phyloP scores from a whole-genome alignment of 2,888 invertebrate species.

The Apantesis nais region DNA sequence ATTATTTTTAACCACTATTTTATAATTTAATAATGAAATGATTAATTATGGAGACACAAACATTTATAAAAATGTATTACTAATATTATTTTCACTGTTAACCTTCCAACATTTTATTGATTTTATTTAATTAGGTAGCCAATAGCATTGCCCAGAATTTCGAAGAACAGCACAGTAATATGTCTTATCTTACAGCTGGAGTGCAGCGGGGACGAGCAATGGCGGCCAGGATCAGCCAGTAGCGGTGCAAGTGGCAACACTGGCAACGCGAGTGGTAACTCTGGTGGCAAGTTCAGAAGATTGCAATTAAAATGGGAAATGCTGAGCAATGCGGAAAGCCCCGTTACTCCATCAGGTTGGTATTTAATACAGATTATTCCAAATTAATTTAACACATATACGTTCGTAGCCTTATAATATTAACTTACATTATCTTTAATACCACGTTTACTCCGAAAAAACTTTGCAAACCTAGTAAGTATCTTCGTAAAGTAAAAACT shows the following conservation, averaged over 20 bases:
- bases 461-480: not conserved
- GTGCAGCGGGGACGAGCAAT: conserved; percentile 77
- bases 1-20: not conserved
- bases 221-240: conserved; percentile 77
- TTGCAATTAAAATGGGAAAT: conserved; percentile 93
- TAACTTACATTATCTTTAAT: not conserved
- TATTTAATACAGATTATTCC: not conserved
- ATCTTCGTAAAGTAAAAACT: not conserved
- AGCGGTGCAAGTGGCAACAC: conserved; percentile 76
- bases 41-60: too few relatives aligned
- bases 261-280: conserved; percentile 83
- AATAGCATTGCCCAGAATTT: not conserved
- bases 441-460: not conserved
- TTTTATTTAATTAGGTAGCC: not conserved
- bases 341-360: conserved; percentile 75
- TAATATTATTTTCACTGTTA: not conserved
- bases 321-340: conserved; percentile 85
- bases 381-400: not conserved
- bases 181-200: conserved; percentile 65
- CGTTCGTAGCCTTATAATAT: not conserved
- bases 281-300: conserved; percentile 90
- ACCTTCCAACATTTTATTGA: not conserved
- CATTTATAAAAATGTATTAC: not conserved
- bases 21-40: not conserved
- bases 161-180: not conserved